Evolutionary conservation across 2,888 invertebrate genomes (phyloP), one percentile per base, ranked within the genome.

Genomic region (Catocala nupta): DNA sequence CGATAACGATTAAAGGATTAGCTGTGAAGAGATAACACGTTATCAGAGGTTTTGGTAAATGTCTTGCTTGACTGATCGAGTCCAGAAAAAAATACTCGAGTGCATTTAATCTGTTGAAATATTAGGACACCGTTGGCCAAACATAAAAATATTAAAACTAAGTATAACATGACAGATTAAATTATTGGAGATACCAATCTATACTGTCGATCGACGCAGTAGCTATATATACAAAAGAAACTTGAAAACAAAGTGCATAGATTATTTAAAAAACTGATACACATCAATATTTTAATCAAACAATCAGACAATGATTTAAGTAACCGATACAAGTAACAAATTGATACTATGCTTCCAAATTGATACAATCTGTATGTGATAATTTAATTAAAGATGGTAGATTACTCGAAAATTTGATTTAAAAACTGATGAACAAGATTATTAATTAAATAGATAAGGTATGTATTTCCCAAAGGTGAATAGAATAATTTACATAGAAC

Each of bases 361-460:
- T 57, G 65, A 76, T 70, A 25, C 25, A 34, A 70, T 70, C 57
- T 63, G 44, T 25, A 6, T 39, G 12, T 58, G 79, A 78, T 73
- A 70, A 72, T 61, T 65, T 49, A 57, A 77, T 77, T 60, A 67
- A 42, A 57, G 68, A 71, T 71, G 50, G 36, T 5, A 61, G 76
- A 74, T 74, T 68, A 59, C 53, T 59, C 25, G 11, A 57, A 75
- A 72, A 51, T 56, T 64, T 68, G 58, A 75, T 78, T 57, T n/a
- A 62, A 55, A 42, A 62, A 64, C 75, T 73, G 76, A 76, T 60
- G n/a, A 55, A 76, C 79, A 68, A 50, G 64, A 68, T 76, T 66
- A 57, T 76, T 78, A 78, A 78, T 76, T 78, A 75, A 67, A 70
- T 58, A 60, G 77, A 75, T 71, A 71, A 63, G 13, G 6, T 56